A percentile compares a stretch with the other conserved stretches of the same genome.
Evolutionary conservation across 2,113 vertebrate genomes (phyloP).

Genomic region (Ictalurus furcatus): DNA sequence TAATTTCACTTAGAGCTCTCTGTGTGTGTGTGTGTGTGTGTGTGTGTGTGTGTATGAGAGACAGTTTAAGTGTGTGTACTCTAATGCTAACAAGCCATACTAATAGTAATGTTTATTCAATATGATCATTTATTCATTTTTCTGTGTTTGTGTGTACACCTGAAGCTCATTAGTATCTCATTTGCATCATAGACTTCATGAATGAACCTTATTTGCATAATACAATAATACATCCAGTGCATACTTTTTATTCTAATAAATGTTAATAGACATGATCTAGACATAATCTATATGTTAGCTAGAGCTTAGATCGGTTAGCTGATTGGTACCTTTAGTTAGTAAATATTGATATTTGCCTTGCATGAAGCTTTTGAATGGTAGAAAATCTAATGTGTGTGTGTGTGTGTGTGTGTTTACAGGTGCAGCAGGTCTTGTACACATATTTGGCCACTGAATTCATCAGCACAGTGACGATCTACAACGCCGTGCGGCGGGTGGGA

Average conservation of each 20-base stretch:
- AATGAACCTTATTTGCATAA: background rate
- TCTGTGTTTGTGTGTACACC: background rate
- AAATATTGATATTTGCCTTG: background rate
- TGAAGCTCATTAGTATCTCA: background rate
- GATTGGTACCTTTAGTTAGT: background rate
- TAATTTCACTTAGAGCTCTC: background rate
- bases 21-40: constrained; percentile 16
- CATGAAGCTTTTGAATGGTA: background rate
- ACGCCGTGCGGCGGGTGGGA: constrained; percentile 88
- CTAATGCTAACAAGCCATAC: too few species aligned
- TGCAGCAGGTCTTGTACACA: constrained; percentile 90
- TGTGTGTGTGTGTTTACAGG: constrained; percentile 66
- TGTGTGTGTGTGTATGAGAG: background rate
- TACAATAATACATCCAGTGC: background rate
- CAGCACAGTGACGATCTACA: constrained; percentile 94
- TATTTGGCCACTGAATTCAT: constrained; percentile 96
- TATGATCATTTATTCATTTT: background rate
- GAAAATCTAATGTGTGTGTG: background rate
- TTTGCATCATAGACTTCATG: background rate
- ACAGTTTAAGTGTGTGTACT: background rate
- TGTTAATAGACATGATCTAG: background rate
- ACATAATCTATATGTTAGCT: background rate
- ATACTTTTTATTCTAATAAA: background rate
- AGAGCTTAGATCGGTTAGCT: background rate
- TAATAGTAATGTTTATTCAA: background rate